These are phyloP conservation scores for Styela plicata DNA, from an alignment of 23 tunicate genomes.

Conservation along the genomic window DNA sequence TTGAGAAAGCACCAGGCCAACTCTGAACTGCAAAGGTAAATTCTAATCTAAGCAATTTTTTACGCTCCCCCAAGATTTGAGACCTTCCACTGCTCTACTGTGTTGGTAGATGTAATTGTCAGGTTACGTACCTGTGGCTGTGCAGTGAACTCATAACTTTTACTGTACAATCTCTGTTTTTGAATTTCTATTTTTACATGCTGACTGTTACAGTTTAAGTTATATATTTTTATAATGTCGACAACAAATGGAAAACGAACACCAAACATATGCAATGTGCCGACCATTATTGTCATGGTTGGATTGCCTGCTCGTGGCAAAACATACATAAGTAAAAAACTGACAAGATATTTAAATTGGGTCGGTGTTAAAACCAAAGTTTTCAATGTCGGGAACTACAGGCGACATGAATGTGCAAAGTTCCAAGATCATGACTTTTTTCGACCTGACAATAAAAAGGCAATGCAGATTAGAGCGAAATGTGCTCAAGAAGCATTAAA, in stretches of 20 bases:
- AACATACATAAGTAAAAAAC: constrained; percentile 11
- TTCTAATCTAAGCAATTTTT: too few relatives aligned
- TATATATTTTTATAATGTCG: too few relatives aligned
- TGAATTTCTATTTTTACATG: too few relatives aligned
- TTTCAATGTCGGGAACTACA: constrained; percentile 29
- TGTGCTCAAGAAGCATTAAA: constrained; percentile 27
- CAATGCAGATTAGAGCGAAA: constrained; percentile 19
- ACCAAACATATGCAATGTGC: constrained; percentile 7
- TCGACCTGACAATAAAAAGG: constrained; percentile 20
- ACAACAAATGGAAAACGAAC: constrained; percentile 7
- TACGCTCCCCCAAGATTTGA: too few relatives aligned
- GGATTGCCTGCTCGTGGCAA: constrained; percentile 12
- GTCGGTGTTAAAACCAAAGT: constrained; percentile 8
- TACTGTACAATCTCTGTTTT: too few relatives aligned
- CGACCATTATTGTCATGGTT: constrained; percentile 15
- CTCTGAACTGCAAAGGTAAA: too few relatives aligned
- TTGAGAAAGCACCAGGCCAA: too few relatives aligned
- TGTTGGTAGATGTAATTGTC: too few relatives aligned
- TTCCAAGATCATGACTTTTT: constrained; percentile 14
- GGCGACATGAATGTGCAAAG: neutral
- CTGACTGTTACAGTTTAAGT: too few relatives aligned
- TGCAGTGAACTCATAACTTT: too few relatives aligned
- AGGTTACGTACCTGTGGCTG: too few relatives aligned
- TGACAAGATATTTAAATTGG: constrained; percentile 6
- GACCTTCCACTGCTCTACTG: too few relatives aligned